Evolutionary conservation across 1,140 invertebrate genomes (phyloP), one percentile per base, ranked within the genome.

Genomic region (Aradophagus sp.): DNA sequence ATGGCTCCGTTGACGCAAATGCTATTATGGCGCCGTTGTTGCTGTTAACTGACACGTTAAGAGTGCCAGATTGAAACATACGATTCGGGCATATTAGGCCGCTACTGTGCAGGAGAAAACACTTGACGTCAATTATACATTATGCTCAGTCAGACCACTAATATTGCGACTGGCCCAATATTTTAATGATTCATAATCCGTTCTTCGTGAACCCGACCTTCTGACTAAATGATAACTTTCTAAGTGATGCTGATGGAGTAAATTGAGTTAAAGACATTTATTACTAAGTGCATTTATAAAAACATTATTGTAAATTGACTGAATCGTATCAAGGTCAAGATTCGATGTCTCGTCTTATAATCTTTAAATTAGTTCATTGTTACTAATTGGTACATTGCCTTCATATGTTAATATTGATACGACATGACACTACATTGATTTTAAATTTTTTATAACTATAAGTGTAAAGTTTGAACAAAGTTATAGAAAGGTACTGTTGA

Each of bases 111-210:
- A 5, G 8, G 44, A 35, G 44, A 35, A 19, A 29, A n/a, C 13
- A 34, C 55, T 34, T 34, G 39, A 35, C 55, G 61, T 68, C 61
- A 68, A 68, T 68, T 55, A 68, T 29, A 13, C 55, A 41, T 59
- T 59, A 17, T 31, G 65, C 65, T 69, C 56, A 69, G 65, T 69
- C 65, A 69, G 56, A 13, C 50, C 55, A 56, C 56, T 69, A 61
- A 42, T 48, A 31, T 55, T 61, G 55, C 26, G 48, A 35, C 13
- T 26, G 20, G 55, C 50, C 42, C 55, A 69, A 69, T 69, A 50
- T 61, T 47, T 68, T 53, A 53, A 47, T 68, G 55, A 61, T 61
- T 68, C 48, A 29, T 68, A 55, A 68, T 61, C 48, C 55, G 36
- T 47, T 48, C 48, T 68, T 61, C 65, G 55, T 55, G 48, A 41